Evolutionary conservation across 2,888 invertebrate genomes (phyloP).

Genomic region (Tridacna gigas): DNA sequence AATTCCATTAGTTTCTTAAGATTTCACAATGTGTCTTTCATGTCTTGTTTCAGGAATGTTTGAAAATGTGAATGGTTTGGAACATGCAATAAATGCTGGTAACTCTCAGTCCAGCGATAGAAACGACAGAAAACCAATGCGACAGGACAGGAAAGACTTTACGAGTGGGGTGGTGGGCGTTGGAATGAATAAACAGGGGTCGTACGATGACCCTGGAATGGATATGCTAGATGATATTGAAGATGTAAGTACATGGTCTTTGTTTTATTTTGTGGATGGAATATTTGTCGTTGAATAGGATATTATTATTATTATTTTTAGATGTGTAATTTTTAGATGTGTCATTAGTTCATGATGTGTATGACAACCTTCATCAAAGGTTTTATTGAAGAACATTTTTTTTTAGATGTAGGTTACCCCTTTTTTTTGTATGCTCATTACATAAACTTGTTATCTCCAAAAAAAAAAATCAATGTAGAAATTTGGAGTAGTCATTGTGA

Average conservation of each 20-base stretch:
- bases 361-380: too few relatives aligned
- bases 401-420: too few relatives aligned
- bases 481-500: too few relatives aligned
- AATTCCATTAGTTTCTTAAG: too few relatives aligned
- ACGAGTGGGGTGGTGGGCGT: conserved; percentile 78
- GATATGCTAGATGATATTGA: conserved; percentile 72
- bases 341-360: too few relatives aligned
- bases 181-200: conserved; percentile 73
- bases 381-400: too few relatives aligned
- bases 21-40: neutral
- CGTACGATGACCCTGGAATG: conserved; percentile 68
- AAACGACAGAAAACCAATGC: conserved; percentile 67
- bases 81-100: conserved; percentile 70
- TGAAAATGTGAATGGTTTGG: conserved; percentile 72
- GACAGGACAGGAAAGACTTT: conserved; percentile 68
- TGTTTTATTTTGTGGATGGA: neutral
- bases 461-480: too few relatives aligned
- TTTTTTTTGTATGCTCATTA: too few relatives aligned
- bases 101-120: conserved; percentile 71
- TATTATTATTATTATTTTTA: neutral
- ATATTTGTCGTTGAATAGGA: neutral
- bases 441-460: too few relatives aligned
- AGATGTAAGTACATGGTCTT: conserved; percentile 67
- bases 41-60: conserved; percentile 74
- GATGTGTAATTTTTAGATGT: too few relatives aligned